Conservation (phyloP, 2,888 invertebrate species). For the Ernsta delagoae region DNA sequence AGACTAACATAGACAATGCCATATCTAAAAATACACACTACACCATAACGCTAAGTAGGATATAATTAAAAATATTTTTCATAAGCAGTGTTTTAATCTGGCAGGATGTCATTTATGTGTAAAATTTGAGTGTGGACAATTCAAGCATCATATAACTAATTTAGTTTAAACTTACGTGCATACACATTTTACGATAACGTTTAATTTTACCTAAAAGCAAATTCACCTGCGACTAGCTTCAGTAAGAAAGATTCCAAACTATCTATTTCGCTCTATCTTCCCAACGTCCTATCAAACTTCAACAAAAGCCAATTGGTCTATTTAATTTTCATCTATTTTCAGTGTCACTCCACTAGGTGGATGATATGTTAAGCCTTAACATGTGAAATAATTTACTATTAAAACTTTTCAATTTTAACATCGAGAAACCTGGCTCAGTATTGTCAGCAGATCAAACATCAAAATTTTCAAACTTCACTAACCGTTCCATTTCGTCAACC, state of each 20-base stretch:
- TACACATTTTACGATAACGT: slow-evolving; percentile 75
- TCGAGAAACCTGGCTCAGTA: slow-evolving; percentile 68
- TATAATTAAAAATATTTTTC: slow-evolving; percentile 77
- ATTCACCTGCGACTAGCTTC: slow-evolving; percentile 80
- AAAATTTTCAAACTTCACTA: slow-evolving; percentile 59
- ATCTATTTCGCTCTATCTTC: slow-evolving; percentile 44
- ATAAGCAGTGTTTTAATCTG: slow-evolving; percentile 82
- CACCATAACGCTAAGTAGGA: slow-evolving; percentile 79
- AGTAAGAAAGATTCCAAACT: slow-evolving; percentile 83
- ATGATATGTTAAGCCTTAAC: slow-evolving; percentile 73
- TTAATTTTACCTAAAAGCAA: slow-evolving; percentile 77
- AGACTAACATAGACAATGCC: slow-evolving; percentile 82
- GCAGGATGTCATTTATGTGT: slow-evolving; percentile 81
- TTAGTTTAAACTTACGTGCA: slow-evolving; percentile 75
- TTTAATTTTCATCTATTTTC: slow-evolving; percentile 60
- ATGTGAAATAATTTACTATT: slow-evolving; percentile 77
- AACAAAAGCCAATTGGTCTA: slow-evolving; percentile 57
- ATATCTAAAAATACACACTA: slow-evolving; percentile 84
- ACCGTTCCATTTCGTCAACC: slow-evolving; percentile 60
- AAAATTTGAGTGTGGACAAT: slow-evolving; percentile 82
- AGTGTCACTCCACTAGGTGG: slow-evolving; percentile 75
- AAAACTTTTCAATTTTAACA: slow-evolving; percentile 77
- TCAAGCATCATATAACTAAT: slow-evolving; percentile 80
- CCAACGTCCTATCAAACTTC: slow-evolving; percentile 37
- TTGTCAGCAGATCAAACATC: slow-evolving; percentile 76